Conservation (phyloP, 1,140 invertebrate genomes). For the Leptinotarsa texana region DNA sequence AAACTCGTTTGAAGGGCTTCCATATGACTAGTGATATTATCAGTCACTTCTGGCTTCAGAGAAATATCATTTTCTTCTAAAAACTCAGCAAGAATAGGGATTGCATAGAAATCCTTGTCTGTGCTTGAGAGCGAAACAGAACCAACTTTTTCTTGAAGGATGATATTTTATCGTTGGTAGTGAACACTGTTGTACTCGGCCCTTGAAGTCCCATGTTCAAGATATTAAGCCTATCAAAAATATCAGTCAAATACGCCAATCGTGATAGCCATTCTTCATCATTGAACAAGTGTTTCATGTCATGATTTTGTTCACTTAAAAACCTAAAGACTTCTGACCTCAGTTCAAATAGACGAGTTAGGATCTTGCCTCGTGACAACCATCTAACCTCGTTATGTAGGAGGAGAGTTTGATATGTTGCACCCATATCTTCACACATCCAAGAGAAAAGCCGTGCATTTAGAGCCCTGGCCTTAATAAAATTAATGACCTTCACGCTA, state of each 20-base stretch:
- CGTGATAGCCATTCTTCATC: not conserved
- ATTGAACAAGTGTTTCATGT: not conserved
- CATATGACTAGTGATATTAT: not conserved
- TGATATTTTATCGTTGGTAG: not conserved
- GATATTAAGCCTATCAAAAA: conserved; percentile 12
- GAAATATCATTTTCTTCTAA: not conserved
- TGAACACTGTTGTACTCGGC: not conserved
- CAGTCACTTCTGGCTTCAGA: too few species aligned
- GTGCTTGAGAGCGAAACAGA: not conserved
- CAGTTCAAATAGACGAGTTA: conserved; percentile 26
- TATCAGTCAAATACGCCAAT: conserved; percentile 18
- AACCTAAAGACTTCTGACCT: conserved; percentile 5
- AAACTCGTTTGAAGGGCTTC: not conserved
- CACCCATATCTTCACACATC: conserved; percentile 20
- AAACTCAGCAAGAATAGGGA: not conserved
- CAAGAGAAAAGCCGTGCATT: conserved; percentile 20
- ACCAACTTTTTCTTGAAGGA: conserved; percentile 1
- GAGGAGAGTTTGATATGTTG: conserved; percentile 16
- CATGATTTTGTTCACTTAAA: conserved; percentile 16
- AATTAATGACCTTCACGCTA: conserved; percentile 24
- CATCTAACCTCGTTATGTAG: conserved; percentile 25
- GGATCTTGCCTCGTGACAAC: conserved; percentile 26
- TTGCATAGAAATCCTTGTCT: conserved; percentile 5
- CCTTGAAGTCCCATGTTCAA: conserved; percentile 20
- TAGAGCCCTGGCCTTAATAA: conserved; percentile 20